Evolutionary conservation across 1,140 invertebrate genomes (phyloP), one percentile per base, ranked within the genome.

Genomic region (Periplaneta americana): DNA sequence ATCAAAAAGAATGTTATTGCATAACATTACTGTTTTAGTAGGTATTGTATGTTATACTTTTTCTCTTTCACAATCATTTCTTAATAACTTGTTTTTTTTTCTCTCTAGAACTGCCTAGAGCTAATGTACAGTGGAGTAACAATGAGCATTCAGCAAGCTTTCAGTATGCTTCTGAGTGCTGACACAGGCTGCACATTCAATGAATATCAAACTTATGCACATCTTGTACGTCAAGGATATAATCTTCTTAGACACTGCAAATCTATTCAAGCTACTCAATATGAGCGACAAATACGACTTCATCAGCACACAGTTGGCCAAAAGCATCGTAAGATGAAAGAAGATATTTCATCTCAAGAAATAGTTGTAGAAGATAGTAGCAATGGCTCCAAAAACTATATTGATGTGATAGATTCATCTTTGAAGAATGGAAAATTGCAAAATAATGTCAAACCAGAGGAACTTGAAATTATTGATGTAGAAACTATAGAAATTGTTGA

Each of bases 61-160:
- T n/a, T n/a, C n/a, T n/a, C n/a, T n/a, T n/a, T n/a, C n/a, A n/a
- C n/a, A n/a, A n/a, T n/a, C n/a, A n/a, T n/a, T n/a, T n/a, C n/a
- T n/a, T n/a, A n/a, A n/a, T n/a, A n/a, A n/a, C n/a, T n/a, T n/a
- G n/a, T n/a, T 48, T 57, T 13, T 66, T 66, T n/a, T n/a, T 66
- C 2, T 66, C 6, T 85, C 78, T 82, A 87, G 87, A 87, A 87
- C 82, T 82, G 83, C 74, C 75, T 87, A 31, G 87, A 88, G 84
- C 75, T 88, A 34, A 81, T 75, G 22, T 83, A 82, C 34, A 83
- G 84, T 77, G 81, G 82, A 35, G 77, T 85, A 32, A 80, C 84
- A 36, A 78, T 87, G 82, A 87, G 84, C 82, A 81, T 88, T 13
- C 83, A 86, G 79, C 84, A 87, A 83, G 85, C 80, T n/a, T 88